Conservation (phyloP, 2,888 invertebrate species). For the Gnatocerus cornutus region DNA sequence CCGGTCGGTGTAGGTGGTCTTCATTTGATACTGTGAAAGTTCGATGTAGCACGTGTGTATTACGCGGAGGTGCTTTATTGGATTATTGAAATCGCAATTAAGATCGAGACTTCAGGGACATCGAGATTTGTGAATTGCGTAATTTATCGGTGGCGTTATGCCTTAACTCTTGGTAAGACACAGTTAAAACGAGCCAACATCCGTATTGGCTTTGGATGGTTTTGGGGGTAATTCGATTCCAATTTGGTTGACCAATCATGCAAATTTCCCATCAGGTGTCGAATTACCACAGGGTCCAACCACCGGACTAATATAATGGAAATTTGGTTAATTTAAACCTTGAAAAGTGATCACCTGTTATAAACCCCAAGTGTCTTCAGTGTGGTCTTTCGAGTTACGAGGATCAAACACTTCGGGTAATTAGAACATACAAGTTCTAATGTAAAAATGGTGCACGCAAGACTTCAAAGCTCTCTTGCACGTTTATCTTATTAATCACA, state of each 20-base stretch:
- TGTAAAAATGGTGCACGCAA: slow-evolving; percentile 22
- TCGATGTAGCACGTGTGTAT: slow-evolving; percentile 35
- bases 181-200: background rate
- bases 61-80: slow-evolving; percentile 15
- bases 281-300: too few relatives aligned
- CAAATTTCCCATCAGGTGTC: too few relatives aligned
- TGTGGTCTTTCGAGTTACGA: slow-evolving; percentile 33
- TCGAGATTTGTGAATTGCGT: background rate
- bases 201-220: background rate
- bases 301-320: background rate
- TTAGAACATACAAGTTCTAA: slow-evolving; percentile 23
- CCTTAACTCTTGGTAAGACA: slow-evolving; percentile 5
- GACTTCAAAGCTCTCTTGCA: background rate
- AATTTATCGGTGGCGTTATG: slow-evolving; percentile 9
- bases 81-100: background rate
- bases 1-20: slow-evolving; percentile 51
- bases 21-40: slow-evolving; percentile 49
- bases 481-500: slow-evolving; percentile 13
- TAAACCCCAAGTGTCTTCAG: slow-evolving; percentile 37
- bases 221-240: too few relatives aligned
- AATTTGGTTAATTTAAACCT: background rate
- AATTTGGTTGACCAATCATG: too few relatives aligned
- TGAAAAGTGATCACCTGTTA: background rate
- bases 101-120: slow-evolving; percentile 7
- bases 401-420: slow-evolving; percentile 27